Percentiles rank a stretch among this genome's conserved stretches.
Evolutionary conservation across 2,888 invertebrate species (phyloP).

Genomic region (Plebejus anna): DNA sequence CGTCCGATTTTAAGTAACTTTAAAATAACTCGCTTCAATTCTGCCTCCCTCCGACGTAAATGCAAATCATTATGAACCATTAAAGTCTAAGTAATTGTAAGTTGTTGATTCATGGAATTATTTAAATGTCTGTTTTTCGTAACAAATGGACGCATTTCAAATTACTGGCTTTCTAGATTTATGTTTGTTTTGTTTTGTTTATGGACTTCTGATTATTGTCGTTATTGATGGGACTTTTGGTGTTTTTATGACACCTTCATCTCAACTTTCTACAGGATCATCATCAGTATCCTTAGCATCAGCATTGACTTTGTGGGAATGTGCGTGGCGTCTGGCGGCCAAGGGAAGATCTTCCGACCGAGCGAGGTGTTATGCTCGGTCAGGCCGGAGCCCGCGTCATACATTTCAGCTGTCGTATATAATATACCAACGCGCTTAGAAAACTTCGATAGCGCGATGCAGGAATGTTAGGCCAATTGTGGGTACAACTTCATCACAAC

Average conservation of each 20-base stretch:
- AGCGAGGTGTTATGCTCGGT: too few species aligned
- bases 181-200: slow-evolving; percentile 23
- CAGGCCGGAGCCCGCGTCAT: too few species aligned
- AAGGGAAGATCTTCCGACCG: too few species aligned
- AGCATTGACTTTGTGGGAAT: too few species aligned
- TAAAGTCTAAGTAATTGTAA: slow-evolving; percentile 28
- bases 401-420: too few species aligned
- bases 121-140: slow-evolving; percentile 27
- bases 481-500: too few species aligned
- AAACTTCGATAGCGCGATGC: too few species aligned
- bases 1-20: slow-evolving; percentile 31
- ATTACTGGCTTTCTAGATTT: slow-evolving; percentile 19
- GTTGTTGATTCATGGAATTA: slow-evolving; percentile 30
- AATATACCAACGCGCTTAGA: too few species aligned
- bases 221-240: slow-evolving; percentile 3
- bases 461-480: too few species aligned
- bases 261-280: neutral
- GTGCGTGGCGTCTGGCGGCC: too few species aligned
- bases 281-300: neutral
- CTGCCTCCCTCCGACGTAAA: slow-evolving; percentile 24
- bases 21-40: slow-evolving; percentile 29
- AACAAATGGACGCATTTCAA: slow-evolving; percentile 23
- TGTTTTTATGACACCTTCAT: neutral
- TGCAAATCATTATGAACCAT: slow-evolving; percentile 29
- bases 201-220: neutral